These are phyloP conservation scores for Cyrtorhinus lividipennis DNA, from an alignment of 1,140 invertebrate genomes.

Conservation along the genomic window DNA sequence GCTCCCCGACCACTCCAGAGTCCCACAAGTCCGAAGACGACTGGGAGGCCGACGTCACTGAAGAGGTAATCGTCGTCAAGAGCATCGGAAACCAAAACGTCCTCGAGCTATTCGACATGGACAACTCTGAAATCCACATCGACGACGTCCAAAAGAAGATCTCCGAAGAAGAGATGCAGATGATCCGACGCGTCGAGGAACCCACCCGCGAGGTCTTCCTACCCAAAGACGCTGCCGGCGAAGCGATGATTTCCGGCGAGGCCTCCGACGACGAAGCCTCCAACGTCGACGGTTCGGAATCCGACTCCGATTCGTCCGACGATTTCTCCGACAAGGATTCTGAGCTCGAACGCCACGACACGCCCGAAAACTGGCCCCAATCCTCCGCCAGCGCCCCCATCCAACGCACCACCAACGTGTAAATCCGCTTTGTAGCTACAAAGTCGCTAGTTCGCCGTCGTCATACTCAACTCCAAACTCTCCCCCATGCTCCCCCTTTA, in stretches of 20 bases:
- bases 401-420: too few relatives aligned
- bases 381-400: background rate
- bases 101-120: constrained; percentile 14
- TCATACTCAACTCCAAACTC: background rate
- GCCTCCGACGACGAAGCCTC: constrained; percentile 23
- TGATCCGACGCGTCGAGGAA: constrained; percentile 19
- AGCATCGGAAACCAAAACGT: constrained; percentile 15
- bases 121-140: constrained; percentile 16
- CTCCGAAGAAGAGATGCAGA: constrained; percentile 19
- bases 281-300: background rate
- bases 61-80: constrained; percentile 19
- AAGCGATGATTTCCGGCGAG: constrained; percentile 25
- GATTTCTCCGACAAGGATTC: constrained; percentile 7
- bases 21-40: constrained; percentile 3
- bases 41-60: constrained; percentile 14
- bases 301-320: background rate
- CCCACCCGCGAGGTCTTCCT: constrained; percentile 11
- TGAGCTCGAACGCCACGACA: background rate
- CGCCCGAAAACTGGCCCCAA: background rate
- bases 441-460: background rate
- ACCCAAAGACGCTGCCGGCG: constrained; percentile 24
- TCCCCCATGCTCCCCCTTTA: background rate
- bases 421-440: too few relatives aligned
- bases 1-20: background rate
- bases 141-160: constrained; percentile 12